Evolutionary conservation across 1,140 invertebrate genomes (phyloP).

Genomic region (Lysiphlebus fabarum): DNA sequence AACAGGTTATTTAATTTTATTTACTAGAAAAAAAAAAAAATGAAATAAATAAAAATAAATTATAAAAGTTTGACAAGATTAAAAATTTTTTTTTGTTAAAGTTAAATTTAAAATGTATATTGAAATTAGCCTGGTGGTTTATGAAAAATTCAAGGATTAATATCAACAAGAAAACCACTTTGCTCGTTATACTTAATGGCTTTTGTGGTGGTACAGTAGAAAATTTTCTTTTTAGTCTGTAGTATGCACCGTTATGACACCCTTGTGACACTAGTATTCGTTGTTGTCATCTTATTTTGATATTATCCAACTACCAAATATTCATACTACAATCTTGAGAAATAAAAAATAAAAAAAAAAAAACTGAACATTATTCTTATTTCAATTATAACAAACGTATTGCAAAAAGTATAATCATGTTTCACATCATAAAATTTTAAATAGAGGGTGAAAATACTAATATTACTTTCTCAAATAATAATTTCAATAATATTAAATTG

Average conservation of each 20-base stretch:
- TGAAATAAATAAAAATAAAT: conserved; percentile 28
- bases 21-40: conserved; percentile 75
- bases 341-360: neutral
- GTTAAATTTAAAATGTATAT: conserved; percentile 24
- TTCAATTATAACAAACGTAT: conserved; percentile 39
- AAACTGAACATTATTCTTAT: conserved; percentile 34
- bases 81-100: neutral
- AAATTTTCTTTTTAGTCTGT: conserved; percentile 20
- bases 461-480: neutral
- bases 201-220: conserved; percentile 16
- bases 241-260: conserved; percentile 24
- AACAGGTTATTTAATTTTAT: conserved; percentile 87
- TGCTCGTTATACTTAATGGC: conserved; percentile 26
- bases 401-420: conserved; percentile 33
- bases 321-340: neutral
- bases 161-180: conserved; percentile 27
- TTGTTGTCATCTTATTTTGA: too few relatives aligned
- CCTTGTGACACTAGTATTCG: conserved; percentile 12
- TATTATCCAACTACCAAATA: neutral
- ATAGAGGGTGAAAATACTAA: too few relatives aligned
- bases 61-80: neutral
- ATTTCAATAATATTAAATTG: too few relatives aligned
- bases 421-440: conserved; percentile 32
- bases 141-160: conserved; percentile 45
- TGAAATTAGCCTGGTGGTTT: conserved; percentile 38